A percentile compares a stretch with the other conserved stretches of the same genome.
phyloP scores from a whole-genome alignment of 2,113 vertebrate genomes.

The Prochilodus magdalenae region DNA sequence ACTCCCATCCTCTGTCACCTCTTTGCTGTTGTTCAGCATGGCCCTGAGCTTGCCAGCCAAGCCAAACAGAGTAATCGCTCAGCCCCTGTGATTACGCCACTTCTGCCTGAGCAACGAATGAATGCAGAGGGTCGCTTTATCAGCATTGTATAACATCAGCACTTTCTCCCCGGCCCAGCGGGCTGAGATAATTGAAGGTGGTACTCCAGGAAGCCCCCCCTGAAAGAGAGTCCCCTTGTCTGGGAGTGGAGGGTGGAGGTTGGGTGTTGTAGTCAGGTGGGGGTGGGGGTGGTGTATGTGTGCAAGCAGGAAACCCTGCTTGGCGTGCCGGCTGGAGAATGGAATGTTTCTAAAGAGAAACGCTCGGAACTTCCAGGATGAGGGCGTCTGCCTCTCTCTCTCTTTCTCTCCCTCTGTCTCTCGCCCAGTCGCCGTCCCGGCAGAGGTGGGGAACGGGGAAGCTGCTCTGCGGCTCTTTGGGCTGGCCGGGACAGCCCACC shows the following conservation, averaged over 20 bases:
- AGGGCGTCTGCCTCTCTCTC: constrained; percentile 71
- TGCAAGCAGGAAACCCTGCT: constrained; percentile 81
- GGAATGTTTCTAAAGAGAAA: constrained; percentile 83
- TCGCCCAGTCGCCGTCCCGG: neutral
- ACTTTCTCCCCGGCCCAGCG: constrained; percentile 50
- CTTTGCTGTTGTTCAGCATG: constrained; percentile 17
- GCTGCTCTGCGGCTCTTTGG: constrained; percentile 4
- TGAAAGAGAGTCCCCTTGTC: constrained; percentile 82
- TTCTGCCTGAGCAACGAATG: constrained; percentile 33
- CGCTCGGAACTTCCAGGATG: constrained; percentile 81
- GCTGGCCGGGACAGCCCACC: constrained; percentile 41
- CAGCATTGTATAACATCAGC: constrained; percentile 60
- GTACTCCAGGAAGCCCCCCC: constrained; percentile 73
- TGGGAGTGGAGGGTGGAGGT: constrained; percentile 56
- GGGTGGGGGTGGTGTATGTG: constrained; percentile 51
- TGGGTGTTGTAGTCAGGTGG: constrained; percentile 63
- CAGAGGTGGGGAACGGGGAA: constrained; percentile 34
- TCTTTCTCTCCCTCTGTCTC: constrained; percentile 34
- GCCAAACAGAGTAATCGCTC: constrained; percentile 44
- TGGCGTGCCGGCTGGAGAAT: constrained; percentile 72
- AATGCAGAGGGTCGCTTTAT: constrained; percentile 57
- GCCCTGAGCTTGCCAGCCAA: constrained; percentile 40
- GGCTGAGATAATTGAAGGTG: constrained; percentile 80
- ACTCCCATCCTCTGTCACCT: constrained; percentile 38
- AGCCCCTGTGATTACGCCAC: constrained; percentile 41